phyloP scores from a whole-genome alignment of 2,113 vertebrate species.

The Cettia cetti region DNA sequence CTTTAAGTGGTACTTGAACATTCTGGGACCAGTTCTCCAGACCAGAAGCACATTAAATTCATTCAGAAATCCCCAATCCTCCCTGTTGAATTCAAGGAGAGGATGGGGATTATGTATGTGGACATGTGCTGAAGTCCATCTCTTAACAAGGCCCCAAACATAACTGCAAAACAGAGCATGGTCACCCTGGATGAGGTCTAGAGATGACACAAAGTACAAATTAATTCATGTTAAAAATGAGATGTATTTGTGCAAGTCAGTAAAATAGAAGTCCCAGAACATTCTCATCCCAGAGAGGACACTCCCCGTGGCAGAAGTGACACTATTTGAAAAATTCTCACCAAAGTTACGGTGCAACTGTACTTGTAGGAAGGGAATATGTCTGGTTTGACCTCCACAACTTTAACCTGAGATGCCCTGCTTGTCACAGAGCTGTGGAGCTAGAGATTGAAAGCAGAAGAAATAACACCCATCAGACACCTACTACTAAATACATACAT shows the following conservation, averaged over 20 bases:
- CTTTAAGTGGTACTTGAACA: neutral
- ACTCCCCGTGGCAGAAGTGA: neutral
- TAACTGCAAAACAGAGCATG: neutral
- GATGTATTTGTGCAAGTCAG: neutral
- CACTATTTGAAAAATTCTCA: slow-evolving; percentile 37
- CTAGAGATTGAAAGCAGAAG: slow-evolving; percentile 49
- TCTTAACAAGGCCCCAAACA: neutral
- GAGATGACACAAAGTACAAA: neutral
- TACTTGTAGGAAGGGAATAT: slow-evolving; percentile 79
- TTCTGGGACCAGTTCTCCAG: neutral
- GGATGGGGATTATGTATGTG: neutral
- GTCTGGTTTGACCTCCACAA: slow-evolving; percentile 75
- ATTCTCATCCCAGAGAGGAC: neutral
- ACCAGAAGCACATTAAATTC: neutral
- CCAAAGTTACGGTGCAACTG: slow-evolving; percentile 76
- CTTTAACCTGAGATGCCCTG: slow-evolving; percentile 68
- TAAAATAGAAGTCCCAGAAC: neutral
- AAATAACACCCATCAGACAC: neutral
- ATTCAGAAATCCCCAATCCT: neutral
- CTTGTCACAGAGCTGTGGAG: slow-evolving; percentile 46
- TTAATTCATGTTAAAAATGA: neutral
- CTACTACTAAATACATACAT: neutral
- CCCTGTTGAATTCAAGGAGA: neutral
- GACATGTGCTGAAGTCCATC: neutral
- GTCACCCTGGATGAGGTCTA: neutral